Evolutionary conservation across 2,888 invertebrate genomes (phyloP), one percentile per base, ranked within the genome.

Genomic region (Torymus aiolomorphi): DNA sequence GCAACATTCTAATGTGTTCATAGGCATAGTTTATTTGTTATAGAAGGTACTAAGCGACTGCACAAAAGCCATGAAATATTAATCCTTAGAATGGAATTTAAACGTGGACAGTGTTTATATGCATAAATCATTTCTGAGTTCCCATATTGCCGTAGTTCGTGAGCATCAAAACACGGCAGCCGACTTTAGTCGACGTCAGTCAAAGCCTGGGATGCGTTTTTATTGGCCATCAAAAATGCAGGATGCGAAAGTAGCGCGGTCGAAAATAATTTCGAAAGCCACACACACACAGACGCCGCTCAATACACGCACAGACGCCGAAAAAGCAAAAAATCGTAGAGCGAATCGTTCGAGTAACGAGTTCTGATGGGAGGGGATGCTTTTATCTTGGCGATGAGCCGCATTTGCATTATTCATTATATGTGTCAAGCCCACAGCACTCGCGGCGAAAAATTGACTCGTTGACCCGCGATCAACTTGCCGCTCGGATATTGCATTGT

Each of bases 371-470:
- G 59, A 18, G 42, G 42, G 42, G 42, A 42, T 42, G 66, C 66
- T 78, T 72, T 71, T 59, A 72, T 78, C 66, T 78, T 57, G 51
- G 65, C 51, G 42, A 51, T 16, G 61, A 51, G 63, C 13, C 51
- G 56, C 16, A 74, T 79, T 78, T 70, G 63, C 74, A 78, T 74
- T 69, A 74, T 74, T 78, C 78, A 74, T 69, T 56, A 63, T 65
- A 42, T 18, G 56, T 63, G n/a, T 56, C 56, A 56, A 56, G n/a
- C 61, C 14, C 14, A n/a, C n/a, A 4, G 13, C 54, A 54, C 54
- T 2, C 14, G 63, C 20, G n/a, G 20, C 14, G 20, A 54, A 67
- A 67, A 67, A 67, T 57, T 66, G 56, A 56, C 51, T 71, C 61
- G 24, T 61, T 54, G 63, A 52, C 56, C 52, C 56, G 56, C 56